phyloP scores from a whole-genome alignment of 2,113 vertebrate genomes.

The Indri indri region DNA sequence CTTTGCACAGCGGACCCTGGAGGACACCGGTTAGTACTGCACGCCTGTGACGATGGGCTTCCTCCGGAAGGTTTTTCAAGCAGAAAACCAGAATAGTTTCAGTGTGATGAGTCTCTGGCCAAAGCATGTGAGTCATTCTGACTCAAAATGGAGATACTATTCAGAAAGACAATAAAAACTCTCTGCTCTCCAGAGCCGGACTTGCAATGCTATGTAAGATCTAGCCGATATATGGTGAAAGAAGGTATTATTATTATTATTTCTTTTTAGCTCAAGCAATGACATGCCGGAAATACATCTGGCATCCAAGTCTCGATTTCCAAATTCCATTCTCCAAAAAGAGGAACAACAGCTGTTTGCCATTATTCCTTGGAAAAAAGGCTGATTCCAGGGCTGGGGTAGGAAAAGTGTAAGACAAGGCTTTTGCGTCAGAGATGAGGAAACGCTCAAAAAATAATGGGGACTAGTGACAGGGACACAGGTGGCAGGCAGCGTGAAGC shows the following conservation, averaged over 20 bases:
- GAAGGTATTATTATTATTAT: neutral
- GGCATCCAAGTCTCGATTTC: neutral
- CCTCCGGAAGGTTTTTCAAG: neutral
- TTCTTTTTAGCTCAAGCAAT: neutral
- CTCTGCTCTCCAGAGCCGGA: neutral
- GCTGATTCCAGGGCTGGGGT: neutral
- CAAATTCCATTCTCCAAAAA: neutral
- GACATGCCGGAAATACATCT: neutral
- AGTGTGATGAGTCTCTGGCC: neutral
- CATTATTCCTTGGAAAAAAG: neutral
- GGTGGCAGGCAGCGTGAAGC: neutral
- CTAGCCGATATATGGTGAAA: neutral
- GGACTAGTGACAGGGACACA: neutral
- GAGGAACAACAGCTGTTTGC: neutral
- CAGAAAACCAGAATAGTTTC: neutral
- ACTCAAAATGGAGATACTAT: neutral
- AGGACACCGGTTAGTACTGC: neutral
- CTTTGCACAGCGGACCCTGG: conserved; percentile 50
- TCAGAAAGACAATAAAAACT: neutral
- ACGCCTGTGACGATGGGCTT: neutral
- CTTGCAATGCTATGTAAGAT: neutral
- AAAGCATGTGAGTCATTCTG: neutral
- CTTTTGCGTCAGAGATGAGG: neutral
- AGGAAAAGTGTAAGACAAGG: neutral
- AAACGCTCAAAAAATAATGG: neutral